phyloP scores from a whole-genome alignment of 1,140 invertebrate species.

The Magallana angulata region DNA sequence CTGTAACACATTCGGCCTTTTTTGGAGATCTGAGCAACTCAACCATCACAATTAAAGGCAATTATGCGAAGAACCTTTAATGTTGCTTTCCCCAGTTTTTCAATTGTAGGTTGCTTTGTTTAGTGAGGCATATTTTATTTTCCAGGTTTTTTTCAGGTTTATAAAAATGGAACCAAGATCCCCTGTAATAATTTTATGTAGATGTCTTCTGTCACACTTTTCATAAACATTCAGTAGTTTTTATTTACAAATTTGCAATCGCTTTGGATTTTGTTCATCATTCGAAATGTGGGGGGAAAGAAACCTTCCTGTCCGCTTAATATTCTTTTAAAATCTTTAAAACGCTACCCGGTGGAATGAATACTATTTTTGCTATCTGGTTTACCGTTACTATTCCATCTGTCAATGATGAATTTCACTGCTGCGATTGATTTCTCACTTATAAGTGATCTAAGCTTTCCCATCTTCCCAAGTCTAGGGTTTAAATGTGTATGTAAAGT shows the following conservation, averaged over 20 bases:
- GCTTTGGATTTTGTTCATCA: not conserved
- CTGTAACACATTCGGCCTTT: not conserved
- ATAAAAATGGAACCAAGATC: constrained; percentile 1
- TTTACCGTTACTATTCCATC: not conserved
- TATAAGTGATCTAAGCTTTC: not conserved
- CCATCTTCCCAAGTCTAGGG: too few species aligned
- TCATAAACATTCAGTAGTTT: not conserved
- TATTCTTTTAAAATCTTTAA: not conserved
- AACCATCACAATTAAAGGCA: not conserved
- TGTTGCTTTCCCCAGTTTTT: not conserved
- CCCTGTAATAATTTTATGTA: not conserved
- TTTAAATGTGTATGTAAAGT: too few species aligned
- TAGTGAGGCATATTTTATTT: not conserved
- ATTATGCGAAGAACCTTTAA: not conserved
- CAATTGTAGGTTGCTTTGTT: not conserved
- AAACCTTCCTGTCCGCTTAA: not conserved
- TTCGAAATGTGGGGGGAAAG: not conserved
- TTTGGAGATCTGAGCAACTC: not conserved
- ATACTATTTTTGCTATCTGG: not conserved
- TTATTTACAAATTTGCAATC: not conserved
- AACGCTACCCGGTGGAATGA: not conserved
- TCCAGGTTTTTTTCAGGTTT: not conserved
- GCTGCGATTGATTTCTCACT: not conserved
- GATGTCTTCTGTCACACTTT: not conserved
- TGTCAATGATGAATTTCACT: not conserved